These are phyloP conservation scores for Oreochromis niloticus DNA, from an alignment of 2,113 vertebrate species.

Conservation along the genomic window DNA sequence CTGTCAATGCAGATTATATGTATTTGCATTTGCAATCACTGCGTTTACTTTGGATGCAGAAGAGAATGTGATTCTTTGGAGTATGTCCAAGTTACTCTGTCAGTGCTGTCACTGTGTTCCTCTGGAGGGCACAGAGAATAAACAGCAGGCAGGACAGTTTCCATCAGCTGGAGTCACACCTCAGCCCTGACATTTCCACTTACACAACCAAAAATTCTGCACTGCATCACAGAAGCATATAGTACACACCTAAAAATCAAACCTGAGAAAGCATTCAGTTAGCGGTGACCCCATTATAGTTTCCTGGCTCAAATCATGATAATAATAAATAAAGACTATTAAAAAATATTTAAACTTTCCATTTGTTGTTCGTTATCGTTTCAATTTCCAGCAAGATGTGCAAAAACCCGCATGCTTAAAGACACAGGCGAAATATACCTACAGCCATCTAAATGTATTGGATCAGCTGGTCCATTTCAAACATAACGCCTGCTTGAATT, in stretches of 20 bases:
- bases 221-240: neutral
- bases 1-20: neutral
- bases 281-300: neutral
- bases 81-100: neutral
- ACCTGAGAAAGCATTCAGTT: neutral
- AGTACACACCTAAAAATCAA: neutral
- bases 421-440: neutral
- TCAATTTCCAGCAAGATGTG: neutral
- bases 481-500: neutral
- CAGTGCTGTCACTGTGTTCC: neutral
- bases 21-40: neutral
- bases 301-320: neutral
- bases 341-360: neutral
- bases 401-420: neutral
- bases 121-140: neutral
- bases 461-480: neutral
- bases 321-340: neutral
- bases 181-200: neutral
- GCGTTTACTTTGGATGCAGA: neutral
- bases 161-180: conserved; percentile 39
- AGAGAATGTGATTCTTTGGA: neutral
- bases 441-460: neutral
- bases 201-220: neutral
- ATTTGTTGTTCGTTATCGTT: neutral
- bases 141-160: conserved; percentile 5